Evolutionary conservation across 2,888 invertebrate genomes (phyloP), one percentile per base, ranked within the genome.

Genomic region (Ectemnius lituratus): DNA sequence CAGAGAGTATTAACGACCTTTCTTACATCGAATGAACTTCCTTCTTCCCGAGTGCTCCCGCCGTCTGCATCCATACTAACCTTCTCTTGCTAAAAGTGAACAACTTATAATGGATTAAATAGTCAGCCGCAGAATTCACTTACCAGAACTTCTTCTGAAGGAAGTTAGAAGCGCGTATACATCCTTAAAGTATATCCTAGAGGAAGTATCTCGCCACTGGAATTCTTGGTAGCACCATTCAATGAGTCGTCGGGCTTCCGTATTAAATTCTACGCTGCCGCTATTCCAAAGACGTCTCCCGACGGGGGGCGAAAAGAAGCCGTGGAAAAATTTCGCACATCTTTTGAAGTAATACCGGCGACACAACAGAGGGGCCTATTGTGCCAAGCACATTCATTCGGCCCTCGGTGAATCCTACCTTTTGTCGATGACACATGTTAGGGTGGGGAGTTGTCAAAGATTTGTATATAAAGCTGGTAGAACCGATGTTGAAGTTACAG

Each of bases 1-100:
- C 73, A 76, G 52, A n/a, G 58, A 61, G 76, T 73, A 76, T 76
- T 66, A 76, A 78, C 73, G 78, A 73, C 76, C 78, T 73, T 76
- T 70, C 78, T 76, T 73, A 60, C 68, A 20, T 46, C 28, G 60
- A 37, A n/a, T 20, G 14, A 61, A 37, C 49, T 67, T 20, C 14
- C 23, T 14, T 56, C 37, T 27, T 57, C 23, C 37, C 49, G 46
- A 37, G 27, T 28, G 59, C 28, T 73, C 59, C 58, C 63, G 62
- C 23, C 3, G 23, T 23, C 23, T 62, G 60, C 62, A 16, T 56
- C 61, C 45, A 14, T n/a, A 23, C 46, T 18, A 16, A 11, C 62
- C n/a, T 20, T 52, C 62, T 0, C 14, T n/a, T 27, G 27, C 13
- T 23, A 11, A n/a, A 18, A n/a, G 37, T 11, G 56, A 64, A 4